phyloP scores from a whole-genome alignment of 2,113 vertebrate species.

The Plestiodon gilberti region DNA sequence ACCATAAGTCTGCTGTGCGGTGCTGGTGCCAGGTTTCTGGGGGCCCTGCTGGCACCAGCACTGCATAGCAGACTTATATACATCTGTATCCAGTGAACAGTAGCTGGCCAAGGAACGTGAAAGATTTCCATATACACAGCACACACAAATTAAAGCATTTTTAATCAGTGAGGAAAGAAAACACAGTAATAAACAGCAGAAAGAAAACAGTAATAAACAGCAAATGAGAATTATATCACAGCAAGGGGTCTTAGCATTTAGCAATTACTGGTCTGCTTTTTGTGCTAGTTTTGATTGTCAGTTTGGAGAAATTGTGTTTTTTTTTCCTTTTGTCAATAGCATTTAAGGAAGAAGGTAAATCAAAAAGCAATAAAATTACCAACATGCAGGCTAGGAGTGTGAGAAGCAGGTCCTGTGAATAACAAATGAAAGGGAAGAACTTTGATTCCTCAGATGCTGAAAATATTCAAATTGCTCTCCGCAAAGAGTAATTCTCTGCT shows the following conservation, averaged over 20 bases:
- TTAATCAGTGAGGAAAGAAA: conserved; percentile 17
- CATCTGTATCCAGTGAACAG: not conserved
- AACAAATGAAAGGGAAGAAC: not conserved
- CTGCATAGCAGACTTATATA: not conserved
- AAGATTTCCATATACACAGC: not conserved
- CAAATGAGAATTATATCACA: not conserved
- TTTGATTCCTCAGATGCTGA: not conserved
- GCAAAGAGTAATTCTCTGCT: not conserved
- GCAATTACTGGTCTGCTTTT: not conserved
- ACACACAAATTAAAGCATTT: not conserved
- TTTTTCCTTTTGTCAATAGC: not conserved
- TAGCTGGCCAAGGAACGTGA: not conserved
- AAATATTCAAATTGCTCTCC: not conserved
- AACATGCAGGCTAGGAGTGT: not conserved
- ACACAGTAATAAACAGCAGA: not conserved
- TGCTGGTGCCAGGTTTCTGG: no score
- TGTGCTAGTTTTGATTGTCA: conserved; percentile 3
- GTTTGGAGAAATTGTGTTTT: not conserved
- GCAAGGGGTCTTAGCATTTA: conserved; percentile 1
- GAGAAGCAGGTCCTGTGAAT: not conserved
- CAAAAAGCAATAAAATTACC: conserved; percentile 7
- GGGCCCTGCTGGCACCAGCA: no score
- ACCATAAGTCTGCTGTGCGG: no score
- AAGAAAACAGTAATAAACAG: not conserved
- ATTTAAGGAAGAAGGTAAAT: conserved; percentile 20